Percentiles rank a stretch among this genome's conserved stretches.
phyloP scores from a whole-genome alignment of 2,113 vertebrate genomes.

The Podarcis cretensis region DNA sequence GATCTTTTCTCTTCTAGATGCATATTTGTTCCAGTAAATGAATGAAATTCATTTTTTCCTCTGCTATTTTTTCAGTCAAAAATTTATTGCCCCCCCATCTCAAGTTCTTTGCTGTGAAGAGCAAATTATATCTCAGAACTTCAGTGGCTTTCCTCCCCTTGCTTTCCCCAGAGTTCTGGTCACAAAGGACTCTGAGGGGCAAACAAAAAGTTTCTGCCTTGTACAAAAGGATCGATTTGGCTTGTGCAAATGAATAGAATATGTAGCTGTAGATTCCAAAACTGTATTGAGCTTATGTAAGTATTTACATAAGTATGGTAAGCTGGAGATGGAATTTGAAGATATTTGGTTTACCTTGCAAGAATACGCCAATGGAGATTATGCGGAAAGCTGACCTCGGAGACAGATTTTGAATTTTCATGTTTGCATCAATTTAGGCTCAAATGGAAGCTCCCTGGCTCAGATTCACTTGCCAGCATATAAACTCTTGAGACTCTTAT shows the following conservation, averaged over 20 bases:
- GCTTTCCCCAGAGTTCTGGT: too few relatives aligned
- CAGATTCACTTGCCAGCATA: neutral
- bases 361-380: accelerated
- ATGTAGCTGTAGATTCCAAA: neutral
- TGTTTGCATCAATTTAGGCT: neutral
- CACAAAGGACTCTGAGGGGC: too few relatives aligned
- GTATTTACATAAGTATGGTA: neutral
- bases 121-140: conserved; percentile 3
- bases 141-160: neutral
- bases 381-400: neutral
- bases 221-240: neutral
- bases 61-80: neutral
- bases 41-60: neutral
- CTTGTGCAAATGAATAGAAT: neutral
- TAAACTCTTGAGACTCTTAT: neutral
- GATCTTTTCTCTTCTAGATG: neutral
- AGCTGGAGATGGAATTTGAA: neutral
- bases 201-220: neutral
- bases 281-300: neutral
- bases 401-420: neutral
- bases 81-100: neutral
- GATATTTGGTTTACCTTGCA: neutral
- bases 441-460: neutral
- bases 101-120: conserved; percentile 27
- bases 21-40: neutral